These are phyloP conservation scores for Chrysomela aeneicollis DNA, from an alignment of 2,888 invertebrate genomes.

Conservation along the genomic window DNA sequence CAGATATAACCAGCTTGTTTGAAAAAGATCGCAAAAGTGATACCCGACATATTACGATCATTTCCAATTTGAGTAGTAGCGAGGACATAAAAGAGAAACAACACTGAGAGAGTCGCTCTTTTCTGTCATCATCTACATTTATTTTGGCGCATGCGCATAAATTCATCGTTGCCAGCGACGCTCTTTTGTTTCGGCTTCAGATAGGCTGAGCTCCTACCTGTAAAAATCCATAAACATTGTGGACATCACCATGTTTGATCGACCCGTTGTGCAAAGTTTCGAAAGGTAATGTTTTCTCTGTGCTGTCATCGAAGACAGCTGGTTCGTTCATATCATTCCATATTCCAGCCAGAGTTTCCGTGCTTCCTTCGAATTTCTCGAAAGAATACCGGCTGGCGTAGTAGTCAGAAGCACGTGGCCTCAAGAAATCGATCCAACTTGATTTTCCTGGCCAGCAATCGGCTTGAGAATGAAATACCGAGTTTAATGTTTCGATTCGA, in stretches of 20 bases:
- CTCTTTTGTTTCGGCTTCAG: too few relatives aligned
- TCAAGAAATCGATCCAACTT: conserved; percentile 42
- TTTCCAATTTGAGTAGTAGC: too few relatives aligned
- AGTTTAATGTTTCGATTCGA: too few relatives aligned
- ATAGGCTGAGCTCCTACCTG: too few relatives aligned
- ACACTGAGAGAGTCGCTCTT: too few relatives aligned
- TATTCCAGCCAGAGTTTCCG: conserved; percentile 78
- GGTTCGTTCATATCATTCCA: conserved; percentile 99
- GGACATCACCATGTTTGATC: conserved; percentile 88
- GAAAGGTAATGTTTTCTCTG: conserved; percentile 84
- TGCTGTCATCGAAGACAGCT: conserved; percentile 81
- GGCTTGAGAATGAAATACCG: conserved; percentile 59
- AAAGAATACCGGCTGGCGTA: conserved; percentile 61
- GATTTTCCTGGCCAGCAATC: conserved; percentile 89
- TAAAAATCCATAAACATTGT: conserved; percentile 87
- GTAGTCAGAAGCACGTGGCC: conserved; percentile 41
- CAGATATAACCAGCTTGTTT: too few relatives aligned
- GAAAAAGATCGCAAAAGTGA: too few relatives aligned
- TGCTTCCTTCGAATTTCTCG: conserved; percentile 69
- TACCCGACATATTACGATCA: too few relatives aligned
- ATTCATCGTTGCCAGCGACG: too few relatives aligned
- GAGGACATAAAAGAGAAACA: too few relatives aligned
- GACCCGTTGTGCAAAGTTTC: conserved; percentile 70
- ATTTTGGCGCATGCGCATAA: too few relatives aligned
- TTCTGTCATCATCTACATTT: too few relatives aligned